These are phyloP conservation scores for Sinosuthora webbiana DNA, from an alignment of 2,113 vertebrate species.

Conservation along the genomic window DNA sequence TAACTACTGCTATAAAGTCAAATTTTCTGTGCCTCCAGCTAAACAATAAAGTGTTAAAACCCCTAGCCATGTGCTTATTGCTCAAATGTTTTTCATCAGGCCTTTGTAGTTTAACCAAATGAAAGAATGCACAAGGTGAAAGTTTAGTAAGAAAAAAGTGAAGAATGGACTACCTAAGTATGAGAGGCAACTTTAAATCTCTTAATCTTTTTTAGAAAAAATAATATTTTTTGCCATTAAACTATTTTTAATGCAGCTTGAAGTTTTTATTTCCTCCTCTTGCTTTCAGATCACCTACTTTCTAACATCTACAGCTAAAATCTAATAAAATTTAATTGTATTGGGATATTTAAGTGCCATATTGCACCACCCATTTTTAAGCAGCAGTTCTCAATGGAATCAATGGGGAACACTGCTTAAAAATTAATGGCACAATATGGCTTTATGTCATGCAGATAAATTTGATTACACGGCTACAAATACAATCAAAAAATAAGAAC, in stretches of 20 bases:
- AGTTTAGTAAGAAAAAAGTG: background rate
- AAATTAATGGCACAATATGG: background rate
- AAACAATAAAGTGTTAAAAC: background rate
- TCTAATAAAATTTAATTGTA: background rate
- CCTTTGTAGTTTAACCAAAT: background rate
- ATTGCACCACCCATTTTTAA: background rate
- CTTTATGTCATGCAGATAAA: background rate
- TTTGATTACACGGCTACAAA: background rate
- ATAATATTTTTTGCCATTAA: background rate
- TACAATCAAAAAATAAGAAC: background rate
- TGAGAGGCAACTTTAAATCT: background rate
- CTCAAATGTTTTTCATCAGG: background rate
- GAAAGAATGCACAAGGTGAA: background rate
- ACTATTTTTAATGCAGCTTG: background rate
- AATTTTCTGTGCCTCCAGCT: background rate
- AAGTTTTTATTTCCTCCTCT: background rate
- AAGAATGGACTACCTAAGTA: background rate
- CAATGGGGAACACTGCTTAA: background rate
- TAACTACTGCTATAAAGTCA: background rate
- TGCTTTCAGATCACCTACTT: background rate
- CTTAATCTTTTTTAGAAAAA: background rate
- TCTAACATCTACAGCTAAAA: background rate
- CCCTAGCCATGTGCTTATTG: background rate
- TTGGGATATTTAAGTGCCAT: background rate
- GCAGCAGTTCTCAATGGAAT: background rate